phyloP scores from a whole-genome alignment of 1,140 invertebrate species.

The Drosophila guanche region DNA sequence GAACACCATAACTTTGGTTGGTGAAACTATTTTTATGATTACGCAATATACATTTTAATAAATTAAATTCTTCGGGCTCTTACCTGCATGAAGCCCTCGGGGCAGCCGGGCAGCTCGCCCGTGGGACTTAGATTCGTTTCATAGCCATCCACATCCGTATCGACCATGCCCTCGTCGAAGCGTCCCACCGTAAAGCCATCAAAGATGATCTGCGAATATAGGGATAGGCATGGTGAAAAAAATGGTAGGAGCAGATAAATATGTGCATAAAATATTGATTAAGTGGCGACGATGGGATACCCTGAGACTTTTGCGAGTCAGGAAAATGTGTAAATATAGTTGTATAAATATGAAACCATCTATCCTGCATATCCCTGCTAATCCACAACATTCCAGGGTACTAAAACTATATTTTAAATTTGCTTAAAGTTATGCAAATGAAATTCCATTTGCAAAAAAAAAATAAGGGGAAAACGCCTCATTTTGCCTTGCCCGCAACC shows the following conservation, averaged over 20 bases:
- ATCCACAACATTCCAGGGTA: conserved; percentile 21
- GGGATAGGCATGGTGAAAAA: conserved; percentile 11
- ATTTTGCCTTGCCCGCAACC: conserved; percentile 6
- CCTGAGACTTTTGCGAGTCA: background rate
- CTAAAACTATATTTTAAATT: conserved; percentile 60
- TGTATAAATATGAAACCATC: background rate
- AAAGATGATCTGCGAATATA: conserved; percentile 88
- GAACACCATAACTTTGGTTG: conserved; percentile 14
- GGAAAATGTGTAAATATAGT: background rate
- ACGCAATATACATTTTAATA: conserved; percentile 77
- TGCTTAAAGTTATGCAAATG: conserved; percentile 72
- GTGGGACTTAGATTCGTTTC: conserved; percentile 78
- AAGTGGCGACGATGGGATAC: too few species aligned
- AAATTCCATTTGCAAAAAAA: conserved; percentile 63
- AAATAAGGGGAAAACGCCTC: conserved; percentile 28
- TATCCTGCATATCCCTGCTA: conserved; percentile 7
- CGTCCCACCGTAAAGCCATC: conserved; percentile 92
- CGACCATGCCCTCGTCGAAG: conserved; percentile 86
- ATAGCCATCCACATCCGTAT: conserved; percentile 80
- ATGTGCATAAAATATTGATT: conserved; percentile 8
- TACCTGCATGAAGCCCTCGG: conserved; percentile 91
- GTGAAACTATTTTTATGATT: conserved; percentile 48
- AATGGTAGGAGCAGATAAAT: background rate
- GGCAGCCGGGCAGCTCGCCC: conserved; percentile 87
- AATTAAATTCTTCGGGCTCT: conserved; percentile 66